These are phyloP conservation scores for Pilophorus perplexus DNA, from an alignment of 2,888 invertebrate genomes.

Conservation along the genomic window DNA sequence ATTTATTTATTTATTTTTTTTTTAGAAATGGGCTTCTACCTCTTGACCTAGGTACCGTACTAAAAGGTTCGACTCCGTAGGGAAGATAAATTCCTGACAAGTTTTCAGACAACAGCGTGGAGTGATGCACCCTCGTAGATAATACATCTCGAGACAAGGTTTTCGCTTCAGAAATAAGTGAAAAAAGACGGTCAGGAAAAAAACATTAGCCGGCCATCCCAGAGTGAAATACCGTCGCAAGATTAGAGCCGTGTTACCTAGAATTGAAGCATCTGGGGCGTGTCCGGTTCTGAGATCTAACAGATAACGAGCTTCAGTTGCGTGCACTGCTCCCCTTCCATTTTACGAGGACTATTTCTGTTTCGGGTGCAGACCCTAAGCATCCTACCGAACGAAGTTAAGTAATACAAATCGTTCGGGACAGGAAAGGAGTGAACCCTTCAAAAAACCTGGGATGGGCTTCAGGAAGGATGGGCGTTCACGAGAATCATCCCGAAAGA, in stretches of 20 bases:
- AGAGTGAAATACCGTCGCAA: conserved; percentile 10
- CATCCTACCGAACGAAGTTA: conserved; percentile 11
- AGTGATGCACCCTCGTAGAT: too few species aligned
- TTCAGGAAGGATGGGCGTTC: conserved; percentile 2
- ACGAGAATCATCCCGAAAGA: background rate
- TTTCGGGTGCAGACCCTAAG: conserved; percentile 6
- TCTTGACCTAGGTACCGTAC: too few species aligned
- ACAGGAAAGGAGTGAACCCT: conserved; percentile 12
- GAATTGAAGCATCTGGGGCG: conserved; percentile 25
- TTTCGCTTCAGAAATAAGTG: background rate
- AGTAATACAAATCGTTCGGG: conserved; percentile 29
- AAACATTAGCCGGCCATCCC: too few species aligned
- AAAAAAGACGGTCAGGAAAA: background rate
- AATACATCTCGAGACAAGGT: background rate
- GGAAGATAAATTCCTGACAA: too few species aligned
- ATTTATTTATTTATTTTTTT: too few species aligned
- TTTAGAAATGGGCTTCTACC: too few species aligned
- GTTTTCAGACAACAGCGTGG: too few species aligned
- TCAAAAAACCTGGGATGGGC: conserved; percentile 10
- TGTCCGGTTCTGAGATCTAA: conserved; percentile 11
- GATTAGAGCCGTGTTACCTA: conserved; percentile 27
- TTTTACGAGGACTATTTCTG: conserved; percentile 10
- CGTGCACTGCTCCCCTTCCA: conserved; percentile 21
- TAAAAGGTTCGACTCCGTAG: too few species aligned
- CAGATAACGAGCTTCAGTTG: conserved; percentile 26